phyloP scores from a whole-genome alignment of 2,888 invertebrate genomes.

The Buathra laborator region DNA sequence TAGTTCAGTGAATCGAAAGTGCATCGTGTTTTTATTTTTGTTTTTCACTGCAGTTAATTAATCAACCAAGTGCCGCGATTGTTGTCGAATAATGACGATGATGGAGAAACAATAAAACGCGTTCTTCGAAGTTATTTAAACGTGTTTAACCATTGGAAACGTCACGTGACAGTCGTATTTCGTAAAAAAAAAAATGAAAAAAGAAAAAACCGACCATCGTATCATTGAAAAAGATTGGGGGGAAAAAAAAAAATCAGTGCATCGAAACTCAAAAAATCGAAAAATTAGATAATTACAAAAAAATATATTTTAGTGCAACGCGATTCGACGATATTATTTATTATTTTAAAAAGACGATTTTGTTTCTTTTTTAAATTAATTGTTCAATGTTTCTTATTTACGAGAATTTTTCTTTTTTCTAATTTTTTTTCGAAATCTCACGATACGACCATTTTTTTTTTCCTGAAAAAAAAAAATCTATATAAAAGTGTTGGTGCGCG shows the following conservation, averaged over 20 bases:
- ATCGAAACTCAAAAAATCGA: not conserved
- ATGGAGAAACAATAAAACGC: not conserved
- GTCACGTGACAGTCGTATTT: not conserved
- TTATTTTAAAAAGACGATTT: too few species aligned
- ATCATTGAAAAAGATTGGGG: not conserved
- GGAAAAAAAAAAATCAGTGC: not conserved
- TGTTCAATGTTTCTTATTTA: not conserved
- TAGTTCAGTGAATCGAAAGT: not conserved
- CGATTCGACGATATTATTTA: too few species aligned
- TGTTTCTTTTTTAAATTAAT: not conserved
- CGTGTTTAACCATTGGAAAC: not conserved
- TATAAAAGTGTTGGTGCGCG: slow-evolving; percentile 4
- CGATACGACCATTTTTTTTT: not conserved
- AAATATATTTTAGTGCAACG: too few species aligned
- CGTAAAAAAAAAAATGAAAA: not conserved
- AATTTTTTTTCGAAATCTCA: not conserved
- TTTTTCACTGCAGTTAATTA: not conserved
- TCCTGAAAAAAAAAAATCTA: not conserved
- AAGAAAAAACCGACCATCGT: not conserved
- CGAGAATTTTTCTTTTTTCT: not conserved
- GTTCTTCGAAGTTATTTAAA: not conserved
- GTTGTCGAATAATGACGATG: not conserved
- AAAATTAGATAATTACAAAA: not conserved
- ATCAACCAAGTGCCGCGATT: not conserved
- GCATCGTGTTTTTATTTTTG: not conserved